Percentiles rank a stretch among this genome's conserved stretches.
phyloP scores from a whole-genome alignment of 1,140 invertebrate species.

The Coptotermes formosanus region DNA sequence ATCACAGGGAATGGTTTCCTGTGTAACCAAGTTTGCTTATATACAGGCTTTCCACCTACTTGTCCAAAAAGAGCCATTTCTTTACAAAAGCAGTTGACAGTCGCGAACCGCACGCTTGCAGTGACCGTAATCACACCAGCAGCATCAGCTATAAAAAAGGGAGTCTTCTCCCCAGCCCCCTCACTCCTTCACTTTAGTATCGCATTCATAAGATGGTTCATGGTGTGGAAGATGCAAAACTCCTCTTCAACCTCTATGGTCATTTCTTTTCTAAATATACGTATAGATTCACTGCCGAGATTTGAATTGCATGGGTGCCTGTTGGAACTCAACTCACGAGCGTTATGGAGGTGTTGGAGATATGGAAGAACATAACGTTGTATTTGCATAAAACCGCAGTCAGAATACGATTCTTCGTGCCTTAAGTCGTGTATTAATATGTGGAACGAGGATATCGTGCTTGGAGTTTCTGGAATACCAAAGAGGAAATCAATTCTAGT shows the following conservation, averaged over 20 bases:
- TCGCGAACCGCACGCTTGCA: background rate
- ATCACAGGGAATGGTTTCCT: background rate
- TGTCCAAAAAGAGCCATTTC: background rate
- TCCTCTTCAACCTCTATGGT: background rate
- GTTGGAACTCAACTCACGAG: background rate
- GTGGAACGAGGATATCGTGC: background rate
- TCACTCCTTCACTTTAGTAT: background rate
- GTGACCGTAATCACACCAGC: background rate
- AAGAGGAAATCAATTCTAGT: too few species aligned
- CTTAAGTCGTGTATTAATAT: background rate
- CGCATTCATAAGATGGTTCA: conserved; percentile 14
- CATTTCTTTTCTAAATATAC: background rate
- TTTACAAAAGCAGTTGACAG: conserved; percentile 16
- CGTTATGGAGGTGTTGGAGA: background rate
- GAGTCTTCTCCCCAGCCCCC: background rate
- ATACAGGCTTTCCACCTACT: background rate
- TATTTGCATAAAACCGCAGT: background rate
- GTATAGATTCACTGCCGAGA: background rate
- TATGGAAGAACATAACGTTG: background rate
- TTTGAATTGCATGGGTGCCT: background rate
- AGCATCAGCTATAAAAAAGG: background rate
- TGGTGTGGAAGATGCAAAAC: background rate
- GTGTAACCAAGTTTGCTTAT: background rate
- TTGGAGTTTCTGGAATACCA: too few species aligned
- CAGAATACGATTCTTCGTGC: background rate